Base-by-base conservation (phyloP, 2,113 vertebrate genomes). In the Xenopus laevis region DNA sequence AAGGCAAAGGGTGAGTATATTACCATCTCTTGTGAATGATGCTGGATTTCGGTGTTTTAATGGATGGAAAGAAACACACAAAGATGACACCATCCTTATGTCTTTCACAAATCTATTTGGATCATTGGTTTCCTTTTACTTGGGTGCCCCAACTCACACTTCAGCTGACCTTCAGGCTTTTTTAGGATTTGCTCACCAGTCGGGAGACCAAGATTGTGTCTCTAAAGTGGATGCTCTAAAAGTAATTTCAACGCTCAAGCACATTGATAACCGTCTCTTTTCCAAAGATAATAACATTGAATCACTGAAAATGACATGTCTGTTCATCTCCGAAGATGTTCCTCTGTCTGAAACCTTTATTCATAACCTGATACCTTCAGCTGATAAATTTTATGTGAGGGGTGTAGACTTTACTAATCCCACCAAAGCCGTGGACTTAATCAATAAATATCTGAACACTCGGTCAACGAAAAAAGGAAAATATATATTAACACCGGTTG, bases 111-210 rank as follows among this genome's bases (percentile, higher is more conserved):
- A 86, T 44, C 83, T 92, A 45, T 96, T 84, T 0, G 82, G 92
- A 18, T 88, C 94, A 9, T 80, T 98, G 47, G 79, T 90, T 40
- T 92, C 90, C 9, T 87, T 98, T 76, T 94, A 92, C 77, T 62
- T 94, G 52, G 96, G 95, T 0, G 89, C 94, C 3, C 88, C 86
- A 68, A 93, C 86, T 78, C 85, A 86, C 79, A 98, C 95, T 0
- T 93, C 94, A 0, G 50, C 63, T 2, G 65, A 78, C 1, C 85
- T 93, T 61, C 94, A 95, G 83, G 23, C 75, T 0, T 80, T 98
- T 3, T 81, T 98, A 65, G 94, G 95, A 0, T 82, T 95, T 47
- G 79, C 77, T 66, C 81, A 86, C 0, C 86, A 78, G 0, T 86
- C 82, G 0, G 78, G 88, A 65, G 78, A 65, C 16, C 52, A 77